Conservation (phyloP, 2,888 invertebrate species). For the Meiosimyza platycephala region DNA sequence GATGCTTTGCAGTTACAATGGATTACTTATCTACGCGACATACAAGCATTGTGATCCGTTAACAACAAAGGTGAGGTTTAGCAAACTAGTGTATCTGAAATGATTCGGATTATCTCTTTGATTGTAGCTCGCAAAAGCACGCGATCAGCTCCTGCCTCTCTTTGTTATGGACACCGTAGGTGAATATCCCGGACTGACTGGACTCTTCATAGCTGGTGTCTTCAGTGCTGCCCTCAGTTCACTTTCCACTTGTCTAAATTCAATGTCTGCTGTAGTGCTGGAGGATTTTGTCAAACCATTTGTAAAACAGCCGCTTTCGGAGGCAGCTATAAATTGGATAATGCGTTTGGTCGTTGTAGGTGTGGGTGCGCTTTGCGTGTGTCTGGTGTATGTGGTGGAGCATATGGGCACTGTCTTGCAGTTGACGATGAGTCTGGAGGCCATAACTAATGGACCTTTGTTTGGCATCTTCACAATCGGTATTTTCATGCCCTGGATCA, state of each 20-base stretch:
- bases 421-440: constrained; percentile 76
- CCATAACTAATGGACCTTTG: constrained; percentile 78
- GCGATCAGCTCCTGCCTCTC: constrained; percentile 85
- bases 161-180: constrained; percentile 86
- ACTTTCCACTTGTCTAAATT: constrained; percentile 81
- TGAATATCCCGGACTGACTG: constrained; percentile 82
- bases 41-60: constrained; percentile 75
- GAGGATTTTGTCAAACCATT: constrained; percentile 79
- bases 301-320: constrained; percentile 70
- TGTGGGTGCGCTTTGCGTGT: constrained; percentile 76
- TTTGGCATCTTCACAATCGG: constrained; percentile 76
- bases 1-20: constrained; percentile 71
- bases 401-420: constrained; percentile 80
- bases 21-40: constrained; percentile 74
- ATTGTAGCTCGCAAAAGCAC: constrained; percentile 74
- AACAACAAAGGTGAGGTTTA: constrained; percentile 69
- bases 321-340: constrained; percentile 71
- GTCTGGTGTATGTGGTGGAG: constrained; percentile 78
- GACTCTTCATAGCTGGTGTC: constrained; percentile 89
- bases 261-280: constrained; percentile 80
- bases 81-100: background rate
- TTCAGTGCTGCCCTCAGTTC: constrained; percentile 90
- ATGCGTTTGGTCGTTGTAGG: constrained; percentile 79
- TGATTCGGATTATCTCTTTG: background rate
- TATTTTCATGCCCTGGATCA: constrained; percentile 77